phyloP scores from a whole-genome alignment of 2,113 vertebrate species.

The Calidris pygmaea region DNA sequence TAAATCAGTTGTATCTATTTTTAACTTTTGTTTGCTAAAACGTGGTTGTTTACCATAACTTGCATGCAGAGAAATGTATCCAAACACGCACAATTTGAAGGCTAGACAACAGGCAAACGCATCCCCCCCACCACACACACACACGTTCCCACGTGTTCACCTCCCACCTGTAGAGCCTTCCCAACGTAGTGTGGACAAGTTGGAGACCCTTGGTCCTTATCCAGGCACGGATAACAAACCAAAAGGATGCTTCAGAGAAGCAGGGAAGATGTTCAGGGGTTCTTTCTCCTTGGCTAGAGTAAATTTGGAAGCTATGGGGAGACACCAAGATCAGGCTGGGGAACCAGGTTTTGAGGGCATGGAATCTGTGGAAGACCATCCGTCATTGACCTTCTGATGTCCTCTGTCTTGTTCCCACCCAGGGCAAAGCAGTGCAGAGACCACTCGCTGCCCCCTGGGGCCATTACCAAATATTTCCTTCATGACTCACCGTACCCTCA shows the following conservation, averaged over 20 bases:
- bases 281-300: not conserved
- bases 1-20: not conserved
- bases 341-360: not conserved
- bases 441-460: not conserved
- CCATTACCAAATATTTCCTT: not conserved
- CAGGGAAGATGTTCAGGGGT: not conserved
- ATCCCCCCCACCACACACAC: rapidly evolving
- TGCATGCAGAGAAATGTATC: not conserved
- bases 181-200: not conserved
- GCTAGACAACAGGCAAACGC: not conserved
- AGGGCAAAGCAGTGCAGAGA: not conserved
- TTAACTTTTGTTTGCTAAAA: not conserved
- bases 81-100: not conserved
- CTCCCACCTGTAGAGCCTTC: rapidly evolving
- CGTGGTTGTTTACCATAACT: not conserved
- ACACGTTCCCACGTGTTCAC: rapidly evolving
- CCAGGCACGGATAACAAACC: not conserved
- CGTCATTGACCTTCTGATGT: not conserved
- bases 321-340: not conserved
- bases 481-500: no score
- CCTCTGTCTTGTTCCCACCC: not conserved
- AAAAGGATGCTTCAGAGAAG: not conserved
- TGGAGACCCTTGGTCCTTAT: not conserved
- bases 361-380: not conserved
- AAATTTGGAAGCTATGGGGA: not conserved